Base-by-base conservation (phyloP, 1,140 invertebrate species). In the Solen grandis region DNA sequence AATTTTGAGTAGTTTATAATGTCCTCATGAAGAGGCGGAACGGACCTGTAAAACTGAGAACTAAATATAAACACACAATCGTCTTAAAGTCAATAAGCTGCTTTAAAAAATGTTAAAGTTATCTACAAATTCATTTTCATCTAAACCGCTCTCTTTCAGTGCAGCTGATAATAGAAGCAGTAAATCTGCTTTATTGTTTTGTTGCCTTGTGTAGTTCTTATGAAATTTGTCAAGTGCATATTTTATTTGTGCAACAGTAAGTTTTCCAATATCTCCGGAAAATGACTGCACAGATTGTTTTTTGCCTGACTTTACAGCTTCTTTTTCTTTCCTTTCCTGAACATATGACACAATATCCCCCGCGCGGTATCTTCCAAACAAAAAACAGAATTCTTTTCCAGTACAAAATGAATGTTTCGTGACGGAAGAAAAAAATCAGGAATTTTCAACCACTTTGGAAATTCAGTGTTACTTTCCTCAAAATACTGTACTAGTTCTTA, bases 351-450 rank as follows among this genome's bases (percentile, higher is more conserved):
- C 13, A 27, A 65, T 65, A 65, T 65, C 62, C n/a, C 35, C 62
- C 16, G n/a, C 22, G 62, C 8, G 8, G 41, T 19, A 46, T 46
- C 41, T 46, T 46, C 41, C 41, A 46, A 46, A 46, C 19, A n/a
- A n/a, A n/a, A 10, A 46, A 10, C 19, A 46, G 41, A 46, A 46
- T 65, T 31, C 22, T 35, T 65, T 65, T 65, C 62, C 62, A 65
- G 31, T 31, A 65, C 8, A 65, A 27, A 33, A 14, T 33, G 27
- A 29, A 65, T 65, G 31, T 65, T 65, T 31, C 62, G n/a, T 14
- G 62, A 29, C 62, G 62, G 62, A 65, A 65, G 62, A 29, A 65
- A 65, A 65, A 65, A 65, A 31, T 65, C 62, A 16, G n/a, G 22
- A 14, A 27, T 31, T 31, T 25, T 65, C 31, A 65, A 22, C 62